Evolutionary conservation across 35 echinoderm and acorn worm species (phyloP), one percentile per base, ranked within the genome.

Genomic region (Lytechinus pictus): DNA sequence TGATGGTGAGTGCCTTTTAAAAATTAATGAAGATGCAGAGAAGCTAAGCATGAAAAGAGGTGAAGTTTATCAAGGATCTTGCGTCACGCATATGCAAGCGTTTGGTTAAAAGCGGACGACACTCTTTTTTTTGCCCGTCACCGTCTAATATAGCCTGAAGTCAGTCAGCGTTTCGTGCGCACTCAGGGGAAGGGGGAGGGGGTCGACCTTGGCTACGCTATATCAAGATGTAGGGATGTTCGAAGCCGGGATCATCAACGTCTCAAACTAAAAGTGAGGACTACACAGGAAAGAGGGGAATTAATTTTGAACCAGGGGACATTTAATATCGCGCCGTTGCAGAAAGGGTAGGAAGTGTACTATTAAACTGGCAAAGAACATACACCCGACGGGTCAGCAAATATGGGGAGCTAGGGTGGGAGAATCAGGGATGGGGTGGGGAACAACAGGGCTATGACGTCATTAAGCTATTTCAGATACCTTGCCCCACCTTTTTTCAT

Each of bases 11-110:
- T n/a, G 66, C 66, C 33, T 79, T 79, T 79, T 79, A 79, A 24
- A 79, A 19, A 24, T 79, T 79, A 79, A 79, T 79, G 66, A 79
- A 79, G 66, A 79, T 79, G 21, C 66, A 58, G 56, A 58, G 56
- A 58, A 58, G 56, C 56, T 14, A 24, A 79, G 66, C 66, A 24
- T 14, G 16, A 24, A 79, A 24, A 24, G 66, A 79, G 66, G 66
- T 79, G 66, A 79, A 79, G 66, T 79, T 79, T 79, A n/a, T 24
- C 6, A 79, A 79, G 66, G 19, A 6, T 79, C 66, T 79, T 79
- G 66, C 66, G 66, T 79, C 66, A 79, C 66, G 66, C 66, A 79
- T 16, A 79, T 79, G 66, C 66, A 79, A 79, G 66, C 66, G 66
- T 79, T 24, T 79, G 66, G 66, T 79, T 24, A 79, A 58, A 79